Conservation (phyloP, 2,797 vertebrate species). For the Enteromius paludinosus region DNA sequence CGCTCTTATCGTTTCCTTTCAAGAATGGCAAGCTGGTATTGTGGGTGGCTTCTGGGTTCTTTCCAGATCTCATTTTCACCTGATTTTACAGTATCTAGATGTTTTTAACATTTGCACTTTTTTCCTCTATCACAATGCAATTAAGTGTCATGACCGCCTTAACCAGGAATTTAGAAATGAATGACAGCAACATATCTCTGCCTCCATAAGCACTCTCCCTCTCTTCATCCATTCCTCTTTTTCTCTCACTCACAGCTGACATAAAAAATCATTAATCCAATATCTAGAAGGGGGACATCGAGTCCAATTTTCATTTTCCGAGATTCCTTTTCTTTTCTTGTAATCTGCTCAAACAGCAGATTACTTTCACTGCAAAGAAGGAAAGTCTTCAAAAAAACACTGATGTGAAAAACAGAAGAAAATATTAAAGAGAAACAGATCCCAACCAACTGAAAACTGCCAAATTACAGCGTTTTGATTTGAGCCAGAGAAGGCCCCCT, state of each 20-base stretch:
- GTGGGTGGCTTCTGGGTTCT: constrained; percentile 88
- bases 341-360: constrained; percentile 12
- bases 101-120: constrained; percentile 98
- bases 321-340: constrained; percentile 50
- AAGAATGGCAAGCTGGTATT: constrained; percentile 75
- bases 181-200: constrained; percentile 92
- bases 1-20: constrained; percentile 80
- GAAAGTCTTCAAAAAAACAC: background rate
- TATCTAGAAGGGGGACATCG: constrained; percentile 94
- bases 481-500: constrained; percentile 30
- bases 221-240: background rate
- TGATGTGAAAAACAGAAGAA: background rate
- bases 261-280: constrained; percentile 96
- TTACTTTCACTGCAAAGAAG: background rate
- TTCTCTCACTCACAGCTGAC: constrained; percentile 66
- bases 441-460: background rate
- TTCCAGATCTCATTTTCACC: constrained; percentile 96
- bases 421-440: constrained; percentile 18
- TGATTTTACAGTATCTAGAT: constrained; percentile 88
- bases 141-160: constrained; percentile 89
- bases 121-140: constrained; percentile 96
- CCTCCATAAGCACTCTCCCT: constrained; percentile 82
- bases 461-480: constrained; percentile 42
- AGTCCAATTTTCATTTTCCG: constrained; percentile 90
- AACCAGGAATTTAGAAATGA: constrained; percentile 95